These are phyloP conservation scores for Furcifer pardalis DNA, from an alignment of 2,797 vertebrate genomes.

Conservation along the genomic window DNA sequence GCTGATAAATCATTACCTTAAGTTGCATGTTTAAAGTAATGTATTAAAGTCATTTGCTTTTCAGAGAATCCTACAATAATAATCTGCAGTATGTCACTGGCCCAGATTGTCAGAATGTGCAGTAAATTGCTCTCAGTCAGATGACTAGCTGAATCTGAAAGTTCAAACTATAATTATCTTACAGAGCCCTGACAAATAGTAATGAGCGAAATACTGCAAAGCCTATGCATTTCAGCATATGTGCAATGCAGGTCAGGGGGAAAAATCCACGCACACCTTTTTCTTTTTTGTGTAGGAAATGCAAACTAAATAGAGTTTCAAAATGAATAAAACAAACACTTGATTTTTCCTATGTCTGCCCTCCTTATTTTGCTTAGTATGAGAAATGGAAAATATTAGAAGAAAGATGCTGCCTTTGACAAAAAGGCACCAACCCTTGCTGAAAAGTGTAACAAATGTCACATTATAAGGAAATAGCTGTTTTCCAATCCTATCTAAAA, in stretches of 20 bases:
- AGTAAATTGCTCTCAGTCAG: slow-evolving; percentile 80
- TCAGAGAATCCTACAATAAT: slow-evolving; percentile 76
- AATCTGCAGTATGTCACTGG: slow-evolving; percentile 76
- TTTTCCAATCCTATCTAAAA: slow-evolving; percentile 22
- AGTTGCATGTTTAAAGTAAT: slow-evolving; percentile 71
- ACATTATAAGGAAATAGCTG: background rate
- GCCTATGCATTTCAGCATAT: background rate
- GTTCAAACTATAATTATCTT: slow-evolving; percentile 88
- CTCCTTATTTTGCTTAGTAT: background rate
- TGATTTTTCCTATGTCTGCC: slow-evolving; percentile 24
- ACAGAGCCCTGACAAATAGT: slow-evolving; percentile 8
- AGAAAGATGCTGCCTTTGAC: slow-evolving; percentile 11
- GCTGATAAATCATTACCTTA: slow-evolving; percentile 80
- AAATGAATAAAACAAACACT: slow-evolving; percentile 30
- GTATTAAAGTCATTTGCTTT: slow-evolving; percentile 75
- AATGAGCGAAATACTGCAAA: background rate
- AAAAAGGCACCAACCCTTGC: slow-evolving; percentile 25
- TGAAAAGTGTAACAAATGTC: slow-evolving; percentile 12
- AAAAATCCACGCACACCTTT: background rate
- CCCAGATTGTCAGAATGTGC: slow-evolving; percentile 78
- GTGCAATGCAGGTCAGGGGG: slow-evolving; percentile 10
- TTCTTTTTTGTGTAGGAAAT: slow-evolving; percentile 45
- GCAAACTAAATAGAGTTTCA: slow-evolving; percentile 27
- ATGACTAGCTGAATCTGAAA: slow-evolving; percentile 80
- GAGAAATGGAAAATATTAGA: slow-evolving; percentile 14